These are phyloP conservation scores for Philypnodon macrostomus DNA, from an alignment of 2,797 vertebrate species.

Conservation along the genomic window DNA sequence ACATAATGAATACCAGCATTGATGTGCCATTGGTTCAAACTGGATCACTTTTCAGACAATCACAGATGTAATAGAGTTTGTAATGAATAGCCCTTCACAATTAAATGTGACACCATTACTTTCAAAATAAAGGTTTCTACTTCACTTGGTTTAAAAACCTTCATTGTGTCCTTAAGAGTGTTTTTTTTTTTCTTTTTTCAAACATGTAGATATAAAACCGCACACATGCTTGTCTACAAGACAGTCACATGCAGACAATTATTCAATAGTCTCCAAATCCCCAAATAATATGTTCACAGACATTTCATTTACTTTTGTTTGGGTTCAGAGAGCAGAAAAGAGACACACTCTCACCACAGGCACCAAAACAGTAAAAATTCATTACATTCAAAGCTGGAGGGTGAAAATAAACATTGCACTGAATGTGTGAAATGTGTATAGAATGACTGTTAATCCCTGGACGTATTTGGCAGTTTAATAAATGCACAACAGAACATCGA, in stretches of 20 bases:
- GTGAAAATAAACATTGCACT: slow-evolving; percentile 14
- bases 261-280: slow-evolving; percentile 9
- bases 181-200: slow-evolving; percentile 11
- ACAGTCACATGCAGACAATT: slow-evolving; percentile 51
- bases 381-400: slow-evolving; percentile 57
- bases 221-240: slow-evolving; percentile 34
- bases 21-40: slow-evolving; percentile 5
- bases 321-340: slow-evolving; percentile 5
- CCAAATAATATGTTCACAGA: slow-evolving; percentile 22
- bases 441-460: background rate
- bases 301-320: slow-evolving; percentile 6
- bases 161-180: slow-evolving; percentile 28
- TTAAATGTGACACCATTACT: slow-evolving; percentile 44
- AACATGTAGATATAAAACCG: slow-evolving; percentile 25
- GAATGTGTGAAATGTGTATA: background rate
- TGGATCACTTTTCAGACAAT: slow-evolving; percentile 40
- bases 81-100: slow-evolving; percentile 69
- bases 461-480: background rate
- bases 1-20: slow-evolving; percentile 7
- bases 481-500: background rate
- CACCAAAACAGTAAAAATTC: slow-evolving; percentile 51
- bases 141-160: slow-evolving; percentile 1
- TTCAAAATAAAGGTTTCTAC: background rate
- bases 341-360: slow-evolving; percentile 42
- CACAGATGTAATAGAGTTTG: slow-evolving; percentile 48